Evolutionary conservation across 2,113 vertebrate genomes (phyloP).

Genomic region (Equus przewalskii): DNA sequence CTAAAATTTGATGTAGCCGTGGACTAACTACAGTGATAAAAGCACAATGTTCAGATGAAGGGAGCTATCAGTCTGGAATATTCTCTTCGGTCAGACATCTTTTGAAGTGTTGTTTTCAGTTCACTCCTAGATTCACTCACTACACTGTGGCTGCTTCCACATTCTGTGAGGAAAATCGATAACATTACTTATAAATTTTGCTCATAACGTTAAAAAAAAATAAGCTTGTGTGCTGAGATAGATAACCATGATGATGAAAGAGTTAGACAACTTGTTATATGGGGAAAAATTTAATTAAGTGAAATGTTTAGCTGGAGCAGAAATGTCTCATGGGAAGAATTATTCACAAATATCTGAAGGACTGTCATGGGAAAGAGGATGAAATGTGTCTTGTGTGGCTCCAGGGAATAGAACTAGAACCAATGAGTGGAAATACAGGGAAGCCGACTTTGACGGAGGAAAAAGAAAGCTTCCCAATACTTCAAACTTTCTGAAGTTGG

Average conservation of each 20-base stretch:
- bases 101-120: neutral
- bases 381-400: neutral
- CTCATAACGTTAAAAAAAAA: neutral
- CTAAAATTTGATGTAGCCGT: neutral
- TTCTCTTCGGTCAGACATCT: neutral
- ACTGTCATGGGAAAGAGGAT: neutral
- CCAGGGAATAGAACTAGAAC: neutral
- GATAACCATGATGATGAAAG: slow-evolving; percentile 44
- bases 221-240: neutral
- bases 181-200: neutral
- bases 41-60: neutral
- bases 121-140: neutral
- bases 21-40: too few species aligned
- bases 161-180: slow-evolving; percentile 4
- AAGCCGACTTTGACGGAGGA: neutral
- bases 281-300: slow-evolving; percentile 58
- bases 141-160: neutral
- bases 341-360: slow-evolving; percentile 50
- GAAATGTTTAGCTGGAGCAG: slow-evolving; percentile 41
- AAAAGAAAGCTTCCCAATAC: slow-evolving; percentile 17
- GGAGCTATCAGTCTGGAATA: neutral
- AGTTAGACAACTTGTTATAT: neutral
- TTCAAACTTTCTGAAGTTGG: slow-evolving; percentile 13
- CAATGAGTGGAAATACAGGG: neutral
- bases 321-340: slow-evolving; percentile 38